phyloP scores from a whole-genome alignment of 2,797 vertebrate species.

The Thaleichthys pacificus region DNA sequence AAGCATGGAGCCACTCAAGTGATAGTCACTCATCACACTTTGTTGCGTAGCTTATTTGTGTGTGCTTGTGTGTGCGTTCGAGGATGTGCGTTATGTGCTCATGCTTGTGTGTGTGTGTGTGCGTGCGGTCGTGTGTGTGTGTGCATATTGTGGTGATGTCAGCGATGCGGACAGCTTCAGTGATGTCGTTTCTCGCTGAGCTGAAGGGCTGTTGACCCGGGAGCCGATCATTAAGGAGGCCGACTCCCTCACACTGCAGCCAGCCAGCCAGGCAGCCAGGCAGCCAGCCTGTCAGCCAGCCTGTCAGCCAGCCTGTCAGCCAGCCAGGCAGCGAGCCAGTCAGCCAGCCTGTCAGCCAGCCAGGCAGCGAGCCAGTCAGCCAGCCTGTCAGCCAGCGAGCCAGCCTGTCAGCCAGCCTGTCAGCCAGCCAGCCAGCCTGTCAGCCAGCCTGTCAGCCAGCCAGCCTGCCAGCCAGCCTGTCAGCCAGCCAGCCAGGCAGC shows the following conservation, averaged over 20 bases:
- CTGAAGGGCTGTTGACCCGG: slow-evolving; percentile 25
- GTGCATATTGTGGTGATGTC: slow-evolving; percentile 24
- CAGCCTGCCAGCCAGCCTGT: no score
- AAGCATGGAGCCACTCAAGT: not conserved
- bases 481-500: no score
- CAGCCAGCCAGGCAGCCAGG: not conserved
- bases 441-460: no score
- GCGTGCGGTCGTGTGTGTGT: not conserved
- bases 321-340: no score
- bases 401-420: no score
- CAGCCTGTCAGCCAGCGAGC: no score
- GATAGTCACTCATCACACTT: not conserved
- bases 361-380: no score
- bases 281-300: not conserved
- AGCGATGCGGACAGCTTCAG: slow-evolving; percentile 12
- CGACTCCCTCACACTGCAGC: slow-evolving; percentile 5
- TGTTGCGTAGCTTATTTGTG: not conserved
- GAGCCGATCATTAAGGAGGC: slow-evolving; percentile 45
- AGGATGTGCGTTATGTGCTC: slow-evolving; percentile 3
- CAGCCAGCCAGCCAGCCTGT: no score
- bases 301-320: no score
- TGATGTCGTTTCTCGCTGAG: slow-evolving; percentile 30
- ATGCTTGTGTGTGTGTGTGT: no score
- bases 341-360: no score
- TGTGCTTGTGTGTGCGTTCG: slow-evolving; percentile 18